Percentiles rank a stretch among this genome's conserved stretches.
Evolutionary conservation across 2,797 vertebrate species (phyloP).

Genomic region (Rhincodon typus): DNA sequence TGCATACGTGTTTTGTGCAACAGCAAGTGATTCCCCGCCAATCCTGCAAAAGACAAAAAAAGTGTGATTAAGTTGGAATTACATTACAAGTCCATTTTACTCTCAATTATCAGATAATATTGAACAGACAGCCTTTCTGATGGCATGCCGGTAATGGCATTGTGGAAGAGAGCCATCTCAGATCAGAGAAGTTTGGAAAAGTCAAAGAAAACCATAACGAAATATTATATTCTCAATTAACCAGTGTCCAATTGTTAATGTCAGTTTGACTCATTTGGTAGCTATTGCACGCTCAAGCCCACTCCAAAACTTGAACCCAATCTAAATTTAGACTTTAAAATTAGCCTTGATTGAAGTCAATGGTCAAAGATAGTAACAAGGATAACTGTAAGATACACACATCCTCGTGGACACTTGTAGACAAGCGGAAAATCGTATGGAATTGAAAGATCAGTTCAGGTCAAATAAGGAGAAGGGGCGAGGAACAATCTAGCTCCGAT

Average conservation of each 20-base stretch:
- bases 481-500: neutral
- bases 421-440: neutral
- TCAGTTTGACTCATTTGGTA: neutral
- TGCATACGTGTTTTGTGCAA: conserved; percentile 93
- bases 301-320: neutral
- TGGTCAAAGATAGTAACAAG: neutral
- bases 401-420: too few relatives aligned
- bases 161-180: neutral
- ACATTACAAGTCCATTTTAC: neutral
- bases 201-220: neutral
- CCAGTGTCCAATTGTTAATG: neutral
- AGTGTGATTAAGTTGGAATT: neutral
- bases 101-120: neutral
- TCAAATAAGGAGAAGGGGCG: neutral
- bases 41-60: conserved; percentile 58
- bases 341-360: neutral
- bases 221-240: neutral
- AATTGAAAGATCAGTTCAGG: neutral
- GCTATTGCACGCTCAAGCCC: neutral
- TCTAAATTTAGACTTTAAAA: neutral
- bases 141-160: neutral
- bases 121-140: neutral
- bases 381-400: neutral
- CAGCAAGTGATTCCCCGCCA: conserved; percentile 89
- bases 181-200: neutral